Base-by-base conservation (phyloP, 1,140 invertebrate species). In the Philopotamus ludificatus region DNA sequence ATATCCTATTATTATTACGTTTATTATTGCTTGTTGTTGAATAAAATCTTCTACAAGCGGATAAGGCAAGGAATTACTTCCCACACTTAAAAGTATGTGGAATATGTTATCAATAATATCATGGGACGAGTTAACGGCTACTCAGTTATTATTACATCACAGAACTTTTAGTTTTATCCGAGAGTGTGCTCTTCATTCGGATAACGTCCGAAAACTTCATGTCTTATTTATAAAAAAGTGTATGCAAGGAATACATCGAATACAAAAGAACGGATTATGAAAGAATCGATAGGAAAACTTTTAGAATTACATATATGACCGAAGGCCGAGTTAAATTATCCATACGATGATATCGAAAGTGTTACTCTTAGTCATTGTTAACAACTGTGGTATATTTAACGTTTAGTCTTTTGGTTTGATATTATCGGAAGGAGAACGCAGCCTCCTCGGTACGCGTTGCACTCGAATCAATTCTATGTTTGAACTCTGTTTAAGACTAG, bases 371-470 rank as follows among this genome's bases (percentile, higher is more conserved):
- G 28, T 34, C 28, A 34, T 34, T 34, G 12, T 34, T 34, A n/a
- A 16, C 15, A 34, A 39, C 25, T 26, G 25, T 55, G 16, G 39
- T 2, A 55, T 55, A 22, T n/a, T 16, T 55, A 16, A 26, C n/a
- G 15, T 55, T 55, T 55, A 34, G 53, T 60, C 25, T n/a, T 58
- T 41, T 39, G 21, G 3, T 51, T 53, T 34, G 16, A 49, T 63
- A 51, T 28, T 39, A 63, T 18, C 34, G 26, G 26, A 20, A 41
- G 16, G 41, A 47, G 10, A 47, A 42, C 9, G 1, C 7, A 8
- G 8, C 25, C 16, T 51, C 22, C 45, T 23, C 21, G 47, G 25
- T 18, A 41, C 18, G 15, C 23, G 12, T 51, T 34, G 59, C 39
- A 10, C 25, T 34, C 10, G 21, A 25, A 53, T 50, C 23, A 60